Percentiles rank a stretch among this genome's conserved stretches.
Conservation (phyloP, 2,797 vertebrate species). For the Pantherophis alleghaniensis region DNA sequence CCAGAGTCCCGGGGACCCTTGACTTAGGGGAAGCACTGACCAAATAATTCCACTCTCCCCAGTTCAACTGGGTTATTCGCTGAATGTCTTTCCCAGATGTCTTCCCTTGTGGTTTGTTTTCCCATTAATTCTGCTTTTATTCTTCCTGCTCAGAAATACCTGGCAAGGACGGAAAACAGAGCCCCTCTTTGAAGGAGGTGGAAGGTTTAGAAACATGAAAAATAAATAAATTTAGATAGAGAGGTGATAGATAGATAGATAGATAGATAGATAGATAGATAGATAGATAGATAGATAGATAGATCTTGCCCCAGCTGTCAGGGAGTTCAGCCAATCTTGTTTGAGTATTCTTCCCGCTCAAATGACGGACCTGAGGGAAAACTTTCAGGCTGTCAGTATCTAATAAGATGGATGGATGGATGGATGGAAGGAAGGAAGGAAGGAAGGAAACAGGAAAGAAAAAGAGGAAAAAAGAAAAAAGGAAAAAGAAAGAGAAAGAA, state of each 20-base stretch:
- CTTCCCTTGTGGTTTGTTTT: neutral
- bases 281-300: too few species aligned
- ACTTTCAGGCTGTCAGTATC: too few species aligned
- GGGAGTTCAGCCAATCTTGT: too few species aligned
- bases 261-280: neutral
- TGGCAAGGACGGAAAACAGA: neutral
- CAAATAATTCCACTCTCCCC: neutral
- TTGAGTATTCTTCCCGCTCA: too few species aligned
- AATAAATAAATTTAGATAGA: neutral
- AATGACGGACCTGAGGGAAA: too few species aligned
- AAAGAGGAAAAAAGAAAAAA: accelerated
- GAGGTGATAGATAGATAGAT: neutral
- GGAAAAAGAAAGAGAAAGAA: too few species aligned
- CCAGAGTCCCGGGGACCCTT: neutral
- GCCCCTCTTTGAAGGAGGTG: neutral
- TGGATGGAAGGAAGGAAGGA: too few species aligned
- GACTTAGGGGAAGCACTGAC: neutral
- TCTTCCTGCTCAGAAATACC: neutral
- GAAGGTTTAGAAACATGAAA: neutral
- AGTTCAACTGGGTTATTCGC: neutral
- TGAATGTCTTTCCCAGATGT: neutral
- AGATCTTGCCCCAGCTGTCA: too few species aligned
- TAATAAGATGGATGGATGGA: too few species aligned
- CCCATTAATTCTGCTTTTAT: neutral
- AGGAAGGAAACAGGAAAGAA: too few species aligned